A percentile compares a stretch with the other conserved stretches of the same genome.
Conservation (phyloP, 2,797 vertebrate species). For the Neopelma chrysocephalum region DNA sequence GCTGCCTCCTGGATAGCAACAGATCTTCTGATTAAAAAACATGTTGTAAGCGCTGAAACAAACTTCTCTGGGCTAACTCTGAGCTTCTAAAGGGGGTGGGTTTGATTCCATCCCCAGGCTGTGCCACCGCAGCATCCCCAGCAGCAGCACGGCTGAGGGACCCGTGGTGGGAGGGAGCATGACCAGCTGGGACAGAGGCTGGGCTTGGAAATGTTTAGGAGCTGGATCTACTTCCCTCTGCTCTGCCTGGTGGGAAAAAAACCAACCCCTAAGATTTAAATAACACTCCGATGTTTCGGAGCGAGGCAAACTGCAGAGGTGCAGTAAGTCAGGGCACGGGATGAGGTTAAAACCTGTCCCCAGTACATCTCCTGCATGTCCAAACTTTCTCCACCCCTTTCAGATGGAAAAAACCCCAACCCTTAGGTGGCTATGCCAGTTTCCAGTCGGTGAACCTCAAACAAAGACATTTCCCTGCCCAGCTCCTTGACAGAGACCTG, state of each 20-base stretch:
- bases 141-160: not conserved
- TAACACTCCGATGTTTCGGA: not conserved
- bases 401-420: rapidly evolving
- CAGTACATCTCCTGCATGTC: not conserved
- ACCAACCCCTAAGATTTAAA: rapidly evolving
- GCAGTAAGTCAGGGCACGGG: rapidly evolving
- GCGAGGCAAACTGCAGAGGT: not conserved
- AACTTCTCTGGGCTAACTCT: not conserved
- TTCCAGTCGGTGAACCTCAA: not conserved
- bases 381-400: not conserved
- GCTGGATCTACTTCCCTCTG: not conserved
- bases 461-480: not conserved
- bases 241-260: not conserved
- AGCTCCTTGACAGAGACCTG: not conserved
- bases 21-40: not conserved
- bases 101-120: not conserved
- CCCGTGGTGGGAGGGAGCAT: rapidly evolving
- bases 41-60: not conserved
- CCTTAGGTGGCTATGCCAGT: rapidly evolving
- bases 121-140: not conserved
- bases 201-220: not conserved
- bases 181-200: not conserved
- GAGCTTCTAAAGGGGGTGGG: not conserved
- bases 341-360: not conserved
- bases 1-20: not conserved